Base-by-base conservation (phyloP, 1,140 invertebrate species). In the Solenopsis invicta region DNA sequence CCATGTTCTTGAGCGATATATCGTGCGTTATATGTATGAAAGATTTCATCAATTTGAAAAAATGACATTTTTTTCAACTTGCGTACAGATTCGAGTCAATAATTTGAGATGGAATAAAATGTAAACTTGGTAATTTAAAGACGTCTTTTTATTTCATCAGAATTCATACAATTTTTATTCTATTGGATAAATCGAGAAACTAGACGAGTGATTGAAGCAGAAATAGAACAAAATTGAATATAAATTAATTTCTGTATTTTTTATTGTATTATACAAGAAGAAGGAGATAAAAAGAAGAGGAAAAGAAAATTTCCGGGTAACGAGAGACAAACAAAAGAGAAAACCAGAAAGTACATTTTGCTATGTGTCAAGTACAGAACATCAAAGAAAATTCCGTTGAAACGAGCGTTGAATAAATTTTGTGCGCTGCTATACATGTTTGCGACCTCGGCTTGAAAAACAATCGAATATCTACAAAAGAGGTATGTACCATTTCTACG, bases 351-450 rank as follows among this genome's bases (percentile, higher is more conserved):
- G 6, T 84, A 74, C 45, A 74, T 59, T n/a, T n/a, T 18, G 54
- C 24, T 61, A 61, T 12, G 13, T 37, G n/a, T 72, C 80, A 34
- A 48, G 3, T 16, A 45, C 21, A 82, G 16, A 61, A 16, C 52
- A 21, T 82, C 80, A 72, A 82, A 82, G 41, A 21, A 9, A 82
- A 82, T 74, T 72, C 3, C 34, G 24, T 61, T 45, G n/a, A n/a
- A 81, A 81, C 50, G 64, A 69, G 50, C 48, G 37, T 59, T 24
- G 78, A 61, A 61, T 74, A 84, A 74, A 74, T 61, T 82, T 82
- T 9, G 21, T 37, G 18, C 64, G 21, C 54, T 41, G 9, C 13
- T n/a, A 6, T 16, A 16, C n/a, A 6, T 59, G 6, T 71, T 66
- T 56, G 16, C 37, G 13, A 24, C 0, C n/a, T 34, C 24, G 24